Evolutionary conservation across 1,140 invertebrate genomes (phyloP).

Genomic region (Drosophila kurseongensis): DNA sequence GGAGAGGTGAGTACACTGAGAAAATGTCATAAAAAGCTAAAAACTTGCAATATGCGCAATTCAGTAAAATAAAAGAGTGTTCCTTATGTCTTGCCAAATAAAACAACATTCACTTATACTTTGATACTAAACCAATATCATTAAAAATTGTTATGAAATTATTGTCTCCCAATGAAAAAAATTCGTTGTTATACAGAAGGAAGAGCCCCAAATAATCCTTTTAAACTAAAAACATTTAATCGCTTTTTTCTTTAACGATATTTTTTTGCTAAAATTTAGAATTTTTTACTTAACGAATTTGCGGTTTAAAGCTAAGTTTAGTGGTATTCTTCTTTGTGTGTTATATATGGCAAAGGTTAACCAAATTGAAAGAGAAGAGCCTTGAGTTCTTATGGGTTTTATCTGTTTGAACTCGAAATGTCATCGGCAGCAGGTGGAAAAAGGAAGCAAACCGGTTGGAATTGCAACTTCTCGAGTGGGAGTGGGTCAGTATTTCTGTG

Average conservation of each 20-base stretch:
- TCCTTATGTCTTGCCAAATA: background rate
- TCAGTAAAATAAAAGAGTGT: background rate
- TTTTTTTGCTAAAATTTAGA: too few species aligned
- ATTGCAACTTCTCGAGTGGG: constrained; percentile 28
- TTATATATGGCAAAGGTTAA: constrained; percentile 38
- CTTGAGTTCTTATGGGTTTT: constrained; percentile 42
- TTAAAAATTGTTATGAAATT: background rate
- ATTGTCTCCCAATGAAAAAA: too few species aligned
- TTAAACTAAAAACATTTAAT: too few species aligned
- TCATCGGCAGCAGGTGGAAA: constrained; percentile 38
- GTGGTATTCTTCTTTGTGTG: background rate
- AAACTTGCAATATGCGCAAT: background rate
- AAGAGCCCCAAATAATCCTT: too few species aligned
- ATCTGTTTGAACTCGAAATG: constrained; percentile 40
- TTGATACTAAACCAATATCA: background rate
- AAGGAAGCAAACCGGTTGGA: constrained; percentile 41
- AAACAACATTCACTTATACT: background rate
- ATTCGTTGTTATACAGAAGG: too few species aligned
- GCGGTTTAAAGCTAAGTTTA: too few species aligned
- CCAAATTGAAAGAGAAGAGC: constrained; percentile 27
- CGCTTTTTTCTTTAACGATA: too few species aligned
- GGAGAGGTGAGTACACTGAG: constrained; percentile 12
- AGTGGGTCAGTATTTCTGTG: constrained; percentile 31
- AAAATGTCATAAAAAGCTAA: background rate
- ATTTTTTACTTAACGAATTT: too few species aligned